Conservation (phyloP, 30 jellyfish, hydroid and myxozoan species). For the Aurelia sp. region DNA sequence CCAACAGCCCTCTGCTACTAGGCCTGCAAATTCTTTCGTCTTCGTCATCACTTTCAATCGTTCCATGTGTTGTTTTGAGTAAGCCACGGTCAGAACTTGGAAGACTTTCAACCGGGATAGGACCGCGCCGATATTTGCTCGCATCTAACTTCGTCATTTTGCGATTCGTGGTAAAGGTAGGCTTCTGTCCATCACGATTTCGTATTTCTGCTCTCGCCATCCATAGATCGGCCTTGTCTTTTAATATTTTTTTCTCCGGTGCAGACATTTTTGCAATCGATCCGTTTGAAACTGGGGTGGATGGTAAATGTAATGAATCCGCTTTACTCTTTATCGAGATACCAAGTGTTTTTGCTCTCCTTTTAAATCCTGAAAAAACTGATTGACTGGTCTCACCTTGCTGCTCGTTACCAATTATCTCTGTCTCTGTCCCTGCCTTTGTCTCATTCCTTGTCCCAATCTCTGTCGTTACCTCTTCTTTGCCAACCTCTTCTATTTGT, state of each 20-base stretch:
- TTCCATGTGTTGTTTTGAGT: conserved; percentile 20
- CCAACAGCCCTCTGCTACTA: conserved; percentile 64
- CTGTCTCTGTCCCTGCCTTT: neutral
- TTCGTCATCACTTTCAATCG: conserved; percentile 71
- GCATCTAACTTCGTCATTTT: conserved; percentile 11
- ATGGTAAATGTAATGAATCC: no score
- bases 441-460: neutral
- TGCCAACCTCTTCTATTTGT: neutral
- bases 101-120: conserved; percentile 44
- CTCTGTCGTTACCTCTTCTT: neutral
- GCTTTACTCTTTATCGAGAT: no score
- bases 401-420: no score
- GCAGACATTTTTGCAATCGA: no score
- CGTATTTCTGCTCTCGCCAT: neutral
- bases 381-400: neutral
- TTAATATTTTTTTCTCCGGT: neutral
- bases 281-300: no score
- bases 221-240: neutral
- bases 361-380: neutral
- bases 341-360: neutral
- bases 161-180: conserved; percentile 5
- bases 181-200: neutral
- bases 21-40: conserved; percentile 48
- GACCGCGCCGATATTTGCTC: conserved; percentile 65
- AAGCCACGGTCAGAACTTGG: conserved; percentile 33